phyloP scores from a whole-genome alignment of 2,888 invertebrate species.

The Oscheius sp. region DNA sequence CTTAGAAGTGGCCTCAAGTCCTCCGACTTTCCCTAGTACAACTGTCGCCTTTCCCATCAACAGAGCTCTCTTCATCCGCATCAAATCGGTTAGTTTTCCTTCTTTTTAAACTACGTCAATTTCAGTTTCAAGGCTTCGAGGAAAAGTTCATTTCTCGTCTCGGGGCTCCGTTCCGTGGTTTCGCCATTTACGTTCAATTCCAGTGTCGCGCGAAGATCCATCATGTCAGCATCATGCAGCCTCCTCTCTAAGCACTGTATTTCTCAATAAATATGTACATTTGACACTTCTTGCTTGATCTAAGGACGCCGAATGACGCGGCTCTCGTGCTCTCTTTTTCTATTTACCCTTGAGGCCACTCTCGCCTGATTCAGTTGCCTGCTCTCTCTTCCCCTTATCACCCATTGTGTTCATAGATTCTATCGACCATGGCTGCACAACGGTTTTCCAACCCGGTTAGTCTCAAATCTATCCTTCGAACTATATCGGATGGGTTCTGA shows the following conservation, averaged over 20 bases:
- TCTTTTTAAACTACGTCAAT: not conserved
- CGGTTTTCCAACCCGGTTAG: slow-evolving; percentile 24
- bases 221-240: slow-evolving; percentile 33
- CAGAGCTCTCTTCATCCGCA: no score
- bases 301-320: slow-evolving; percentile 8
- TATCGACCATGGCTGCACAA: slow-evolving; percentile 16
- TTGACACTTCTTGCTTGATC: not conserved
- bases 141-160: slow-evolving; percentile 35
- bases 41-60: no score
- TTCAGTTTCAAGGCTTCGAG: slow-evolving; percentile 43
- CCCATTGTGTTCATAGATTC: not conserved
- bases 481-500: not conserved
- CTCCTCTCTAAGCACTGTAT: not conserved
- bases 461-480: not conserved
- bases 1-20: no score
- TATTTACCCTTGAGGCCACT: slow-evolving; percentile 33
- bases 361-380: slow-evolving; percentile 36
- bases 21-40: no score
- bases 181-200: slow-evolving; percentile 48
- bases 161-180: slow-evolving; percentile 47
- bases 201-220: slow-evolving; percentile 50
- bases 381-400: slow-evolving; percentile 1
- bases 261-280: no score
- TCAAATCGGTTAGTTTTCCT: no score
- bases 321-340: slow-evolving; percentile 26